Evolutionary conservation across 2,888 invertebrate species (phyloP), one percentile per base, ranked within the genome.

Genomic region (Pogonocherus hispidulus): DNA sequence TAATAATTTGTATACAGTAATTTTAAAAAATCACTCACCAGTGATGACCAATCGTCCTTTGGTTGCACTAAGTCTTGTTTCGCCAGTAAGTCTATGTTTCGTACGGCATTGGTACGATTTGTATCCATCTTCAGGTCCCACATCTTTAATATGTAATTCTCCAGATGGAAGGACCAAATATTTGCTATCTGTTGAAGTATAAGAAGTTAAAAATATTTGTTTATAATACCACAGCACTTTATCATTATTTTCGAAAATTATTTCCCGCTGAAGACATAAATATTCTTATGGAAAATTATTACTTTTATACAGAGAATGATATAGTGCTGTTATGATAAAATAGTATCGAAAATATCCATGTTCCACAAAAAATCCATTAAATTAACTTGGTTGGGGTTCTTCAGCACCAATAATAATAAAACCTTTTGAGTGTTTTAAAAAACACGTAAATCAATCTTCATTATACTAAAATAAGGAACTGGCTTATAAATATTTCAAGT

Each of bases 41-140:
- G 97, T 96, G 87, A 97, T 96, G 87, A 97, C 97, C 80, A 97
- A 89, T 82, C 96, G 91, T 86, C 97, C 97, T 85, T 96, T 96
- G 67, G 96, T 96, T 63, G 96, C 96, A 80, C 96, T 96, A 77
- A 97, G 88, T 84, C 96, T 89, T 65, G 96, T 96, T 89, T 97
- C 96, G 76, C 96, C 96, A 77, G 96, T 97, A 63, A 97, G 89
- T 81, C 96, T 91, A 84, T 97, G 97, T 85, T 96, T 96, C 68
- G 97, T 97, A 79, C 96, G 91, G 85, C 97, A 97, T 86, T 96
- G 96, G 85, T 96, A 97, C 70, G 95, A 94, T 87, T 96, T 95
- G 87, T 94, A 95, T 72, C 96, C 96, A 86, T 98, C 97, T 85
- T 96, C 96, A 73, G 95, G 95, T 85, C 95, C 94, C 71, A 97